A percentile compares a stretch with the other conserved stretches of the same genome.
Conservation (phyloP, 2,888 invertebrate species). For the Fabriciana adippe region DNA sequence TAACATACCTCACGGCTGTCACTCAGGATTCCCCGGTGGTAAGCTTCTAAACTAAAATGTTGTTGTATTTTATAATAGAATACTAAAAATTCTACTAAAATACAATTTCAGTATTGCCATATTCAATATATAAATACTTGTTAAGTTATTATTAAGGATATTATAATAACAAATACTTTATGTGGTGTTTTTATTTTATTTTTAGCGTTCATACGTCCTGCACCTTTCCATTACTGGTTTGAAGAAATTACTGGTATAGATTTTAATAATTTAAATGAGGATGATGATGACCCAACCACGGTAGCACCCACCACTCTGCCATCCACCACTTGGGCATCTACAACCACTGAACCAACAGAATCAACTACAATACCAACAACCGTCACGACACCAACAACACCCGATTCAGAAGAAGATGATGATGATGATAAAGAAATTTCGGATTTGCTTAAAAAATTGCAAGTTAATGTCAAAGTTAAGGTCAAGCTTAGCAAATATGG, state of each 20-base stretch:
- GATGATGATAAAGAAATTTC: background rate
- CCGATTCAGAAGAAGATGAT: background rate
- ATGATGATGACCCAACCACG: slow-evolving; percentile 33
- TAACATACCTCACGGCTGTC: slow-evolving; percentile 64
- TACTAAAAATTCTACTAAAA: too few relatives aligned
- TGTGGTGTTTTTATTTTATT: background rate
- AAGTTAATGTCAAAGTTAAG: slow-evolving; percentile 7
- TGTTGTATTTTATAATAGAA: too few relatives aligned
- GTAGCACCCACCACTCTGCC: slow-evolving; percentile 24
- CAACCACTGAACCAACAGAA: background rate
- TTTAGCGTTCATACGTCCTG: slow-evolving; percentile 68
- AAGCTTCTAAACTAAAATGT: slow-evolving; percentile 20
- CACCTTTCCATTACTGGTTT: slow-evolving; percentile 68
- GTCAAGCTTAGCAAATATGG: background rate
- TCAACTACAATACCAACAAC: background rate
- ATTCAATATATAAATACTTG: too few relatives aligned
- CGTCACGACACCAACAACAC: background rate
- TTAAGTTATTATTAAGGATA: too few relatives aligned
- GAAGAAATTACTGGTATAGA: slow-evolving; percentile 59
- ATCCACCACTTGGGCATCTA: slow-evolving; percentile 38
- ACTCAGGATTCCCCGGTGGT: slow-evolving; percentile 70
- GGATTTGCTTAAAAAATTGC: slow-evolving; percentile 7
- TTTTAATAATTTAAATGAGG: slow-evolving; percentile 61
- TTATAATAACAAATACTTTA: background rate
- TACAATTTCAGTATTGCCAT: too few relatives aligned